phyloP scores from a whole-genome alignment of 2,797 vertebrate genomes.

The Stomatorhinus walkeri region DNA sequence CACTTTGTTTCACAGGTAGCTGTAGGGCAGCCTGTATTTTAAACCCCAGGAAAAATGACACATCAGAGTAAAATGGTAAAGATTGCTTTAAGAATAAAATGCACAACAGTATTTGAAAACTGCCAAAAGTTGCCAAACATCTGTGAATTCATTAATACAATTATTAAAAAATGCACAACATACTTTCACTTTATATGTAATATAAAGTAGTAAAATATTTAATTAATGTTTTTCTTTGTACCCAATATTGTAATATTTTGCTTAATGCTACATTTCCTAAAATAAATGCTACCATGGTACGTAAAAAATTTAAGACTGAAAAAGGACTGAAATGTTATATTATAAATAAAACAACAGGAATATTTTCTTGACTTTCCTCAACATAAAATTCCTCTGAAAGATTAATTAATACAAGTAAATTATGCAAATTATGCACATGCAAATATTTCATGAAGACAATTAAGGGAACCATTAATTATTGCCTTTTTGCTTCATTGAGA shows the following conservation, averaged over 20 bases:
- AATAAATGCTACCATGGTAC: slow-evolving; percentile 36
- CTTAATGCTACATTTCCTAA: slow-evolving; percentile 23
- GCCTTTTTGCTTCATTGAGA: slow-evolving; percentile 99
- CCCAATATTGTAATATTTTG: slow-evolving; percentile 24
- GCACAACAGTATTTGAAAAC: not conserved
- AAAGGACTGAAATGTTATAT: slow-evolving; percentile 81
- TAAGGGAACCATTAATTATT: slow-evolving; percentile 99
- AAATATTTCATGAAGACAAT: slow-evolving; percentile 99
- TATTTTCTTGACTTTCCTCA: slow-evolving; percentile 75
- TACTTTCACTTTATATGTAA: not conserved
- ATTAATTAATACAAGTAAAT: slow-evolving; percentile 99
- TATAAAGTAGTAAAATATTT: not conserved
- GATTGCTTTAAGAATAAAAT: not conserved
- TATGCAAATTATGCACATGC: slow-evolving; percentile 99
- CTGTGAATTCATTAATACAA: not conserved
- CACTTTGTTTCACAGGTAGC: not conserved
- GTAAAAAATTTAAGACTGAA: slow-evolving; percentile 70
- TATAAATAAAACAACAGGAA: slow-evolving; percentile 83
- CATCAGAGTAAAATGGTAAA: not conserved
- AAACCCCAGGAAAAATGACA: not conserved
- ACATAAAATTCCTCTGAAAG: slow-evolving; percentile 99
- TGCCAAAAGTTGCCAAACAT: not conserved
- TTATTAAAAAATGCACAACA: not conserved
- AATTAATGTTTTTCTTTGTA: not conserved
- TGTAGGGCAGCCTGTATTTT: not conserved